phyloP scores from a whole-genome alignment of 2,797 vertebrate genomes.

The Bovichtus diacanthus region DNA sequence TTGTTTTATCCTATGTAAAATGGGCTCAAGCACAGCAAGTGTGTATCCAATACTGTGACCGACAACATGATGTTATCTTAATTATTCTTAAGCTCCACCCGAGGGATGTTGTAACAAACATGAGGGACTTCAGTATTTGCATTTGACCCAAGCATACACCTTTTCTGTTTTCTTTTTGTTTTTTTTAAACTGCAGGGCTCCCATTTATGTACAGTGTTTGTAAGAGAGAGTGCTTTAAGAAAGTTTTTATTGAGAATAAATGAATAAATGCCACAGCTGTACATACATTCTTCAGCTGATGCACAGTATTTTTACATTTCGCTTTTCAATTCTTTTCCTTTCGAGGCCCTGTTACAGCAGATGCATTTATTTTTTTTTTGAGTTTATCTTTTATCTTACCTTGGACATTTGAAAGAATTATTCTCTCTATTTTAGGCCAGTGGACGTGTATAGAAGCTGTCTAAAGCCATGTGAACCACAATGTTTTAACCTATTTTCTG shows the following conservation, averaged over 20 bases:
- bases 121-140: slow-evolving; percentile 16
- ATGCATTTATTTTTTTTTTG: slow-evolving; percentile 84
- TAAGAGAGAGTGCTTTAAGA: slow-evolving; percentile 19
- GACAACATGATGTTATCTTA: slow-evolving; percentile 22
- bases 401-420: slow-evolving; percentile 18
- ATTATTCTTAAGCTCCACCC: slow-evolving; percentile 6
- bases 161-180: slow-evolving; percentile 27
- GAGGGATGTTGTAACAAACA: slow-evolving; percentile 6
- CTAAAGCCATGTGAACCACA: slow-evolving; percentile 71
- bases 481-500: slow-evolving; percentile 83
- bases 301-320: slow-evolving; percentile 54
- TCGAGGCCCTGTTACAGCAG: slow-evolving; percentile 72
- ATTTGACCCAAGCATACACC: slow-evolving; percentile 16
- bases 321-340: slow-evolving; percentile 73
- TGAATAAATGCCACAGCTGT: slow-evolving; percentile 50
- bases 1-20: slow-evolving; percentile 18
- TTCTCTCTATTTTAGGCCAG: slow-evolving; percentile 77
- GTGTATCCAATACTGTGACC: slow-evolving; percentile 15
- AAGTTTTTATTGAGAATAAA: slow-evolving; percentile 37
- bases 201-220: slow-evolving; percentile 41
- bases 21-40: slow-evolving; percentile 9
- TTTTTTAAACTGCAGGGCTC: slow-evolving; percentile 4
- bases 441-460: slow-evolving; percentile 40
- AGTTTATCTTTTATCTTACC: slow-evolving; percentile 49
- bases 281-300: slow-evolving; percentile 17